phyloP scores from a whole-genome alignment of 2,888 invertebrate genomes.

The Tethea ocularis region DNA sequence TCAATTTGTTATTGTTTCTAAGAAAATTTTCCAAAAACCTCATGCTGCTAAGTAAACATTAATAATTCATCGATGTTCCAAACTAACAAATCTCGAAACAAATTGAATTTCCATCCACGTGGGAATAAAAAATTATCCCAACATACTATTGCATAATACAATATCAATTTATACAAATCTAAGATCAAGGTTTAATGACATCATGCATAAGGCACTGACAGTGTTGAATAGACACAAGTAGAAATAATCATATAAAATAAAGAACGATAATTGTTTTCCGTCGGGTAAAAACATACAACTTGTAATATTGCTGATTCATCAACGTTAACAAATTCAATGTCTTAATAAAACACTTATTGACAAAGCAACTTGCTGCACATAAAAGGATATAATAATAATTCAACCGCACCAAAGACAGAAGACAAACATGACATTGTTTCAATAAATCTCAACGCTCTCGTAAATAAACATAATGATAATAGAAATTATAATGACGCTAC shows the following conservation, averaged over 20 bases:
- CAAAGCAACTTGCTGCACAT: conserved; percentile 27
- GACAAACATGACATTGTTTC: conserved; percentile 25
- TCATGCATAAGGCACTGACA: conserved; percentile 21
- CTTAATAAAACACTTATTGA: conserved; percentile 33
- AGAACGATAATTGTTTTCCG: conserved; percentile 32
- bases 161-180: conserved; percentile 40
- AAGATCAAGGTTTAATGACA: conserved; percentile 36
- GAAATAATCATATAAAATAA: conserved; percentile 30
- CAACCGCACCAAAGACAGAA: conserved; percentile 14
- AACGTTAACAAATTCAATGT: conserved; percentile 37
- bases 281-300: conserved; percentile 23
- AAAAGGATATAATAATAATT: conserved; percentile 27
- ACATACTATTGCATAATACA: conserved; percentile 32
- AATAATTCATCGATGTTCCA: not conserved
- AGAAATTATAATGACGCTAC: not conserved
- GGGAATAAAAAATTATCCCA: conserved; percentile 25
- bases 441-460: conserved; percentile 21
- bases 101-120: conserved; percentile 1
- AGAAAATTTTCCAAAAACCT: not conserved
- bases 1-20: not conserved
- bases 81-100: not conserved
- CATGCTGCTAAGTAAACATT: not conserved
- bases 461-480: conserved; percentile 2
- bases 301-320: conserved; percentile 34
- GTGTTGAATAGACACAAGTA: not conserved